phyloP scores from a whole-genome alignment of 1,140 invertebrate genomes.

The Papilio polyxenes region DNA sequence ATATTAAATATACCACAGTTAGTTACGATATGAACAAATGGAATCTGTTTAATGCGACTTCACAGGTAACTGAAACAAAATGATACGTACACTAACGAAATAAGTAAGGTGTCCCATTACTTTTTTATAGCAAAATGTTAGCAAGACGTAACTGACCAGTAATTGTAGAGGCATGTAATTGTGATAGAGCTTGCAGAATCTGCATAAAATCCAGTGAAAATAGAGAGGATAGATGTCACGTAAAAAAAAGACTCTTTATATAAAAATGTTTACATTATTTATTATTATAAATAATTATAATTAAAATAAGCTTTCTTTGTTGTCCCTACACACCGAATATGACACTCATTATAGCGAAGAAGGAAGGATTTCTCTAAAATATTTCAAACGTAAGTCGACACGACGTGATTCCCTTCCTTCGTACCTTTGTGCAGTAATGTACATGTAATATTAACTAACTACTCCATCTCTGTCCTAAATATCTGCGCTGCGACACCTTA shows the following conservation, averaged over 20 bases:
- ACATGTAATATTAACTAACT: conserved; percentile 49
- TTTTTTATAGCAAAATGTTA: no score
- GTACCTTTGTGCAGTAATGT: conserved; percentile 64
- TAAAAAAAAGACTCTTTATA: no score
- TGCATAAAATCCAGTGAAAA: neutral
- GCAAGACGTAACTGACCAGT: no score
- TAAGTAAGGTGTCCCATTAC: no score
- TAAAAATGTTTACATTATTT: neutral
- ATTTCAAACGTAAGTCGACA: conserved; percentile 76
- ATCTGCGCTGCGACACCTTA: neutral
- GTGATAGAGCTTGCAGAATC: neutral
- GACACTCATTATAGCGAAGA: conserved; percentile 77
- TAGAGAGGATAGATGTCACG: no score
- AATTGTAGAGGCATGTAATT: no score
- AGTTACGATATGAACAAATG: no score
- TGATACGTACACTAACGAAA: no score
- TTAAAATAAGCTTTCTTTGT: conserved; percentile 46
- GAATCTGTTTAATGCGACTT: no score
- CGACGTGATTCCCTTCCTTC: conserved; percentile 57
- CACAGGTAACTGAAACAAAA: no score
- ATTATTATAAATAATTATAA: neutral
- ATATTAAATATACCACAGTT: no score
- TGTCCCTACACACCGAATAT: conserved; percentile 70
- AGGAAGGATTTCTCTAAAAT: conserved; percentile 77
- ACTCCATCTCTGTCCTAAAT: conserved; percentile 2